A percentile compares a stretch with the other conserved stretches of the same genome.
phyloP scores from a whole-genome alignment of 2,888 invertebrate genomes.

The Mesorhabditis sp. region DNA sequence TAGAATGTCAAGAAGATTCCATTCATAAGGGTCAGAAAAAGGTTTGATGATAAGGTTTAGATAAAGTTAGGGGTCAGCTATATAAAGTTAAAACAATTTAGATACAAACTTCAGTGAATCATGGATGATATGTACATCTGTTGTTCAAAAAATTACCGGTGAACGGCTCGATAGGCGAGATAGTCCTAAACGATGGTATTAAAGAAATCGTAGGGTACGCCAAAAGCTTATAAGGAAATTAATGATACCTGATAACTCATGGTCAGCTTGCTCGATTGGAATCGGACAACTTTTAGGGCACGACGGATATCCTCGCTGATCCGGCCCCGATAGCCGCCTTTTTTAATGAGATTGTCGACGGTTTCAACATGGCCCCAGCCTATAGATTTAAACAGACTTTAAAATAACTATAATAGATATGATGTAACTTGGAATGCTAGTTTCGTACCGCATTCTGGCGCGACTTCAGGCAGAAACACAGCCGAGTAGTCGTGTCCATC shows the following conservation, averaged over 20 bases:
- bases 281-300: conserved; percentile 40
- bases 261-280: conserved; percentile 47
- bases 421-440: too few species aligned
- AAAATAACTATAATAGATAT: not conserved
- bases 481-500: conserved; percentile 74
- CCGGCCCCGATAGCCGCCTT: conserved; percentile 86
- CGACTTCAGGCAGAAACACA: conserved; percentile 96
- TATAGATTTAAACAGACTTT: conserved; percentile 59
- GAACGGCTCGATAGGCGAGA: not conserved
- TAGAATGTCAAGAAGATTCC: too few species aligned
- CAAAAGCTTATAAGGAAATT: not conserved
- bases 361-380: conserved; percentile 99
- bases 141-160: not conserved
- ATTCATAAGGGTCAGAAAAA: too few species aligned
- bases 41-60: too few species aligned
- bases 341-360: conserved; percentile 90
- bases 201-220: not conserved
- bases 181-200: not conserved
- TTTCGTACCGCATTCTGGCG: conserved; percentile 84
- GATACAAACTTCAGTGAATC: not conserved
- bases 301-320: conserved; percentile 63
- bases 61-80: not conserved
- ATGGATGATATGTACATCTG: not conserved
- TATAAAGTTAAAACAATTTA: not conserved
- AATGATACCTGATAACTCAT: conserved; percentile 40